phyloP scores from a whole-genome alignment of 2,113 vertebrate genomes.

The Chinchilla lanigera region DNA sequence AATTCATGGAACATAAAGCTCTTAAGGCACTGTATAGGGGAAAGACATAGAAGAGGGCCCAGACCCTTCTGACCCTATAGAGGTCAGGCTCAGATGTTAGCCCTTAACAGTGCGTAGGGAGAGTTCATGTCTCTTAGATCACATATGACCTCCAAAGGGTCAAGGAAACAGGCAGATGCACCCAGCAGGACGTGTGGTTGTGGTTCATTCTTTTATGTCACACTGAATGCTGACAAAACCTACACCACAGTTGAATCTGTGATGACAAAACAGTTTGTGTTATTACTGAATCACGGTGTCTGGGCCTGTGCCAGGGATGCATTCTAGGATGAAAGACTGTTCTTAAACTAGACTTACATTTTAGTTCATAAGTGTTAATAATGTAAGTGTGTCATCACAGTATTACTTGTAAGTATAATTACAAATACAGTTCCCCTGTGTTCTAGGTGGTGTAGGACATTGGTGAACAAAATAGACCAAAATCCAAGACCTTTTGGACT shows the following conservation, averaged over 20 bases:
- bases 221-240: background rate
- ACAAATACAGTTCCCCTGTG: too few species aligned
- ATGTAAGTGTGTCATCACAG: background rate
- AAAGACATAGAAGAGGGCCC: background rate
- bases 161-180: background rate
- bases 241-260: background rate
- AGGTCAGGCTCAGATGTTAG: background rate
- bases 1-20: background rate
- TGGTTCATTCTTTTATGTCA: background rate
- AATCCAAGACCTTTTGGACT: background rate
- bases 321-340: background rate
- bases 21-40: background rate
- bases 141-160: background rate
- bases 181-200: background rate
- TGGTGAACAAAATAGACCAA: background rate
- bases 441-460: background rate
- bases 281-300: background rate
- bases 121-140: background rate
- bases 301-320: background rate
- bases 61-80: background rate
- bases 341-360: background rate
- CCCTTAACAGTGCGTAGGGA: background rate
- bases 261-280: background rate
- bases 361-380: background rate
- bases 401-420: too few species aligned